A percentile compares a stretch with the other conserved stretches of the same genome.
phyloP scores from a whole-genome alignment of 2,113 vertebrate genomes.

The Corydoras maculifer region DNA sequence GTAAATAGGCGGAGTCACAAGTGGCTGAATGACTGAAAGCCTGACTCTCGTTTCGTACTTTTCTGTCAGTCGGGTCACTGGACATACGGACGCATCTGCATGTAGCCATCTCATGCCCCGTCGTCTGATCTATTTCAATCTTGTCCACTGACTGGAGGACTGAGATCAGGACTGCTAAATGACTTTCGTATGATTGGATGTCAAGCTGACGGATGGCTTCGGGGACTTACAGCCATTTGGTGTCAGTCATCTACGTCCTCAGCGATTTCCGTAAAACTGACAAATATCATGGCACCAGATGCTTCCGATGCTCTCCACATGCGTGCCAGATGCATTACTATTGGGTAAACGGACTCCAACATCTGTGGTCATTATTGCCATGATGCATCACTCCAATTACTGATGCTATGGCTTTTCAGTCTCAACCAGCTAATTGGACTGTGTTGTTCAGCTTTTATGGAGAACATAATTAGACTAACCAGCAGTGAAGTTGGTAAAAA shows the following conservation, averaged over 20 bases:
- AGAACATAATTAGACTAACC: neutral
- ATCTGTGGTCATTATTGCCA: constrained; percentile 57
- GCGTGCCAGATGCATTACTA: constrained; percentile 49
- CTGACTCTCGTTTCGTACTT: too few relatives aligned
- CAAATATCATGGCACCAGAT: constrained; percentile 27
- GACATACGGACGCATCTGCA: neutral
- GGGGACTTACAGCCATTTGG: constrained; percentile 16
- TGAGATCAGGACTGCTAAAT: constrained; percentile 36
- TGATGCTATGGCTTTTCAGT: constrained; percentile 45
- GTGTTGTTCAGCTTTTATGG: neutral
- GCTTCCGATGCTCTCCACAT: constrained; percentile 39
- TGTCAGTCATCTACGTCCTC: constrained; percentile 22
- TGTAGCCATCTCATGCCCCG: neutral
- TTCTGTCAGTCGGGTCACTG: too few relatives aligned
- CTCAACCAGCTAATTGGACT: too few relatives aligned
- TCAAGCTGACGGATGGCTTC: constrained; percentile 22
- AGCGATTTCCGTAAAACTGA: constrained; percentile 36
- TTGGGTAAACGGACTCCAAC: constrained; percentile 49
- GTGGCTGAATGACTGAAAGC: too few relatives aligned
- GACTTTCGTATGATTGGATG: constrained; percentile 29
- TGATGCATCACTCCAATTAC: constrained; percentile 62
- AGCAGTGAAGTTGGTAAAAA: too few relatives aligned
- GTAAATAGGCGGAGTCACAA: too few relatives aligned
- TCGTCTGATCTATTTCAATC: constrained; percentile 10
- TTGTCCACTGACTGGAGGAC: constrained; percentile 28